Evolutionary conservation across 2,113 vertebrate genomes (phyloP), one percentile per base, ranked within the genome.

Genomic region (Peromyscus leucopus): DNA sequence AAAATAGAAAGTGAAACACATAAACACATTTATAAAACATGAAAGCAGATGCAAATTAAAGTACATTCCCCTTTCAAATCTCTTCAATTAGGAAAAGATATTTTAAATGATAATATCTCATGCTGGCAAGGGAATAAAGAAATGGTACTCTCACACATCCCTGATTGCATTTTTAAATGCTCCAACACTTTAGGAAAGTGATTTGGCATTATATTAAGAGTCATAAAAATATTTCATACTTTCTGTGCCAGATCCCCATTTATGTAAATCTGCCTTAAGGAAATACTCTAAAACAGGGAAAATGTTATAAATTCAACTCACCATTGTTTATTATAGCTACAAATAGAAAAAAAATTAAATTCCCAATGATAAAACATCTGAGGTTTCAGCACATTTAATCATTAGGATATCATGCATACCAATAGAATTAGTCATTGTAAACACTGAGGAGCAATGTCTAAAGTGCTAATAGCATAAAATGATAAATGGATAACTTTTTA

Each of bases 41-140:
- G 71, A 91, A 97, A 95, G n/a, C 4, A 95, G 83, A 89, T 96
- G 61, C 72, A 96, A 94, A 92, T 97, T n/a, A 85, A 96, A 98
- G 82, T 19, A 75, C 46, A 97, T 96, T 94, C 96, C n/a, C 78
- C 51, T 95, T 97, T 94, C 89, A 93, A 94, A 95, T 89, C 78
- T 90, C 67, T 90, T 96, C 74, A 95, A 91, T 96, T 95, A 97
- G 80, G 80, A 91, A 75, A 80, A 98, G 92, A 94, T 67, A 24
- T 67, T 95, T 96, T 91, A 93, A 96, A 87, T 93, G 67, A 94
- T 94, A 79, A 96, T 90, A 93, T 96, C 74, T 94, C 82, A 67
- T 90, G 83, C 91, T 95, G 84, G 93, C 91, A 92, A 94, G 78
- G n/a, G 89, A 97, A 96, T 93, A 96, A 93, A 97, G 93, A 94